These are phyloP conservation scores for Odontothrips loti DNA, from an alignment of 2,888 invertebrate genomes.

Conservation along the genomic window DNA sequence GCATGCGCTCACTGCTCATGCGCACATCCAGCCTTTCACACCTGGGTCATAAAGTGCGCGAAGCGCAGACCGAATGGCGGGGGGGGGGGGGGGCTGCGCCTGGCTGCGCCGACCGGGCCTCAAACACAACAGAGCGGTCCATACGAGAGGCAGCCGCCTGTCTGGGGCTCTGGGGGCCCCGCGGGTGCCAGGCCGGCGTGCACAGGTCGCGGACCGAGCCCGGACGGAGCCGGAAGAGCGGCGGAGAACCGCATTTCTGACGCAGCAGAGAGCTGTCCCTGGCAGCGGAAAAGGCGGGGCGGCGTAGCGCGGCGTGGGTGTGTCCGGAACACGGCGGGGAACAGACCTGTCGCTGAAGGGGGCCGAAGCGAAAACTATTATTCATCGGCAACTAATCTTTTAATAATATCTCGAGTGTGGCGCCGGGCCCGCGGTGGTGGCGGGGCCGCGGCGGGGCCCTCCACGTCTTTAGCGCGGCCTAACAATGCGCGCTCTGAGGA, in stretches of 20 bases:
- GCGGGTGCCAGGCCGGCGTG: no score
- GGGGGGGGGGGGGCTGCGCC: no score
- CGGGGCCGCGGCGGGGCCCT: neutral
- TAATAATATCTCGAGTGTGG: slow-evolving; percentile 25
- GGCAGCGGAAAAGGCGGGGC: neutral
- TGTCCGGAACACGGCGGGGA: slow-evolving; percentile 3
- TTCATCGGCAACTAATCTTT: slow-evolving; percentile 17
- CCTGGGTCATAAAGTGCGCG: neutral
- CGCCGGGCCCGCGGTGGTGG: neutral
- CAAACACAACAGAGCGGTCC: no score
- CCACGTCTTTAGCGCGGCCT: neutral
- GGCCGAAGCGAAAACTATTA: slow-evolving; percentile 18
- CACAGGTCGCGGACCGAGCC: no score
- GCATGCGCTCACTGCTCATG: neutral
- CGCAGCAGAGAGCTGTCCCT: no score
- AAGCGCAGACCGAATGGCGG: neutral
- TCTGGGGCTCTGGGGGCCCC: no score
- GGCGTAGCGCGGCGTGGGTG: neutral
- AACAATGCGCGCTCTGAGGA: neutral
- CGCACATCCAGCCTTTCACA: neutral
- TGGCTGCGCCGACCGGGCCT: neutral
- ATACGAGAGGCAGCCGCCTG: no score
- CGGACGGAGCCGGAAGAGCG: no score
- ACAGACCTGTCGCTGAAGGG: neutral
- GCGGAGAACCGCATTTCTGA: no score